These are phyloP conservation scores for Thaumetopoea pityocampa DNA, from an alignment of 1,140 invertebrate species.

Conservation along the genomic window DNA sequence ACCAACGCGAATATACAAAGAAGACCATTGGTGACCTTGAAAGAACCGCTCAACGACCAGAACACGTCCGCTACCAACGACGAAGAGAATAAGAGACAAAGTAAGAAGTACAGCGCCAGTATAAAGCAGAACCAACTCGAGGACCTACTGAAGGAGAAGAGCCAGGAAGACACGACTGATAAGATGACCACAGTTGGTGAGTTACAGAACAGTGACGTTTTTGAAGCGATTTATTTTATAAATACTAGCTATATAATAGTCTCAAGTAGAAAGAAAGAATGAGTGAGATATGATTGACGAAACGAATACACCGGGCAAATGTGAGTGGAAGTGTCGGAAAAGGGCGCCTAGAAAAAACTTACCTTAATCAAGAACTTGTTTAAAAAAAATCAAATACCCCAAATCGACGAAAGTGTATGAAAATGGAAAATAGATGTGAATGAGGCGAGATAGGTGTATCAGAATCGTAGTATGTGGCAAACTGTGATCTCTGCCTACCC, in stretches of 20 bases:
- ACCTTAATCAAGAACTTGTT: too few species aligned
- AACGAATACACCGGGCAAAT: too few species aligned
- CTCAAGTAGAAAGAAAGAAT: too few species aligned
- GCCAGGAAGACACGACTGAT: conserved; percentile 36
- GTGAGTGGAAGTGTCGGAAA: too few species aligned
- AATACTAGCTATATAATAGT: not conserved
- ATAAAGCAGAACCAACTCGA: conserved; percentile 61
- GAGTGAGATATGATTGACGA: too few species aligned
- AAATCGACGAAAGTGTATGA: too few species aligned
- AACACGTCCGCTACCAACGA: conserved; percentile 60
- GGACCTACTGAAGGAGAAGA: conserved; percentile 36
- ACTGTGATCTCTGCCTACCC: too few species aligned
- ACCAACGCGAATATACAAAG: conserved; percentile 35
- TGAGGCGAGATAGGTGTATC: too few species aligned
- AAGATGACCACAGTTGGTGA: conserved; percentile 37
- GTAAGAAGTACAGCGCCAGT: conserved; percentile 63
- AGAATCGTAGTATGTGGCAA: too few species aligned
- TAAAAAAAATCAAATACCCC: too few species aligned
- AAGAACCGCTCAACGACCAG: conserved; percentile 37
- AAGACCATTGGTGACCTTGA: conserved; percentile 44
- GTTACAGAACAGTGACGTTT: not conserved
- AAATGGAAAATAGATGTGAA: too few species aligned
- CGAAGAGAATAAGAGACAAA: conserved; percentile 61
- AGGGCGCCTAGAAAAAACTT: too few species aligned
- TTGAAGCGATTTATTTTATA: not conserved